Evolutionary conservation across 2,888 invertebrate species (phyloP).

Genomic region (Drosophila ezoana): DNA sequence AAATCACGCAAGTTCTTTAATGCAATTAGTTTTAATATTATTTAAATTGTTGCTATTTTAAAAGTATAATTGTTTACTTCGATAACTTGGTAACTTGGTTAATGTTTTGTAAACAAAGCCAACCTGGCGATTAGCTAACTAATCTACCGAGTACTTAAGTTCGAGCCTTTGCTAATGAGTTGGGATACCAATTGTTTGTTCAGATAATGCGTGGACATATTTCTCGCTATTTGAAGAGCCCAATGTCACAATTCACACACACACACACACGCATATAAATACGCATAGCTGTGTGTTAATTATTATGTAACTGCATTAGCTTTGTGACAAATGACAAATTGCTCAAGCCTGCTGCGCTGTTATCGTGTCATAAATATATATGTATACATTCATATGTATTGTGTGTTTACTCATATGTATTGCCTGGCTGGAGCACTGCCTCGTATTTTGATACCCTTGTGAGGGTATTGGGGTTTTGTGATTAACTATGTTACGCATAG

Average conservation of each 20-base stretch:
- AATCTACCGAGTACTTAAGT: constrained; percentile 7
- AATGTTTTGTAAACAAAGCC: constrained; percentile 1
- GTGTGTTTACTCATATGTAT: constrained; percentile 6
- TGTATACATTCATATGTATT: constrained; percentile 8
- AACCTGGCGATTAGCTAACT: neutral
- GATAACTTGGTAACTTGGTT: neutral
- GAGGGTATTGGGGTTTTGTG: too few relatives aligned
- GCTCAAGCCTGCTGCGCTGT: constrained; percentile 26
- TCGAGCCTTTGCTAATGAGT: constrained; percentile 21
- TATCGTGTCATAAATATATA: constrained; percentile 43
- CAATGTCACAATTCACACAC: constrained; percentile 5
- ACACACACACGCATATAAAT: constrained; percentile 17
- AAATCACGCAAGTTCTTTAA: too few relatives aligned
- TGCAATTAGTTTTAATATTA: too few relatives aligned
- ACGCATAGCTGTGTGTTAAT: constrained; percentile 63
- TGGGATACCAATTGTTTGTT: constrained; percentile 29
- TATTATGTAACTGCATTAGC: constrained; percentile 77
- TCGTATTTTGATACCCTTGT: constrained; percentile 53
- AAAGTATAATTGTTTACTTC: too few relatives aligned
- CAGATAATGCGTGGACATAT: constrained; percentile 21
- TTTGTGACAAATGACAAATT: constrained; percentile 79
- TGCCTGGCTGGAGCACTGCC: constrained; percentile 26
- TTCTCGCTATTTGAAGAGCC: neutral
- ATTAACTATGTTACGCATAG: too few relatives aligned
- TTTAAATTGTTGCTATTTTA: too few relatives aligned